These are phyloP conservation scores for Scotopteryx bipunctaria DNA, from an alignment of 2,888 invertebrate species.

Conservation along the genomic window DNA sequence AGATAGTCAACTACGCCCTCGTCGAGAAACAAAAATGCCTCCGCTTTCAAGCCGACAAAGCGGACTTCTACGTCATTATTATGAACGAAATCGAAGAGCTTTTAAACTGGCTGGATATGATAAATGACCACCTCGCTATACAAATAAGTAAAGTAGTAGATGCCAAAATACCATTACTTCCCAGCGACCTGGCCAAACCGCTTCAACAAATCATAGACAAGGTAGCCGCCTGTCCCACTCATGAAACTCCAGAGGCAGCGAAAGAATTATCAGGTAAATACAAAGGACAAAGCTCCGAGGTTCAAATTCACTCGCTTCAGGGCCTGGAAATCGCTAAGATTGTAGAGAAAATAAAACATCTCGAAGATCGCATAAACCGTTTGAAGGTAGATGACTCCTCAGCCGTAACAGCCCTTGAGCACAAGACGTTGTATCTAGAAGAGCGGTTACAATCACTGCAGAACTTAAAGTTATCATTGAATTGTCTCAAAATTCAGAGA, in stretches of 20 bases:
- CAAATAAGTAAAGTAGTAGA: slow-evolving; percentile 41
- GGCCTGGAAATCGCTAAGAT: slow-evolving; percentile 39
- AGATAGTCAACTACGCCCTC: slow-evolving; percentile 40
- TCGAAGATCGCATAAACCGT: slow-evolving; percentile 41
- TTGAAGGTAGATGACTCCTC: slow-evolving; percentile 38
- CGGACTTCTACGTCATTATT: slow-evolving; percentile 43
- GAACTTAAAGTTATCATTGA: slow-evolving; percentile 42
- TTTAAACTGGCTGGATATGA: slow-evolving; percentile 50
- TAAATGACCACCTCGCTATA: slow-evolving; percentile 45
- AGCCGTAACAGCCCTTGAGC: slow-evolving; percentile 42
- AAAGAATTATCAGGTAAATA: slow-evolving; percentile 25
- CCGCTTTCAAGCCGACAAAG: slow-evolving; percentile 39
- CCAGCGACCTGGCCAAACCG: slow-evolving; percentile 40
- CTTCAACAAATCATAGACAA: slow-evolving; percentile 43
- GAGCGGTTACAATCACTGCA: slow-evolving; percentile 46
- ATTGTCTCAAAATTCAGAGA: slow-evolving; percentile 32
- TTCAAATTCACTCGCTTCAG: slow-evolving; percentile 11
- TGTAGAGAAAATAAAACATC: slow-evolving; percentile 41
- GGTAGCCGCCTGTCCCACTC: slow-evolving; percentile 30
- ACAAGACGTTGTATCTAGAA: slow-evolving; percentile 49
- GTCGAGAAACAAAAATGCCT: slow-evolving; percentile 44
- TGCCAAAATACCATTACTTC: slow-evolving; percentile 32
- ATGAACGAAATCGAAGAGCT: slow-evolving; percentile 50
- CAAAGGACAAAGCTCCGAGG: slow-evolving; percentile 7
- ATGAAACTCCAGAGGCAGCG: slow-evolving; percentile 29